phyloP scores from a whole-genome alignment of 2,113 vertebrate genomes.

The Xerus inauris region DNA sequence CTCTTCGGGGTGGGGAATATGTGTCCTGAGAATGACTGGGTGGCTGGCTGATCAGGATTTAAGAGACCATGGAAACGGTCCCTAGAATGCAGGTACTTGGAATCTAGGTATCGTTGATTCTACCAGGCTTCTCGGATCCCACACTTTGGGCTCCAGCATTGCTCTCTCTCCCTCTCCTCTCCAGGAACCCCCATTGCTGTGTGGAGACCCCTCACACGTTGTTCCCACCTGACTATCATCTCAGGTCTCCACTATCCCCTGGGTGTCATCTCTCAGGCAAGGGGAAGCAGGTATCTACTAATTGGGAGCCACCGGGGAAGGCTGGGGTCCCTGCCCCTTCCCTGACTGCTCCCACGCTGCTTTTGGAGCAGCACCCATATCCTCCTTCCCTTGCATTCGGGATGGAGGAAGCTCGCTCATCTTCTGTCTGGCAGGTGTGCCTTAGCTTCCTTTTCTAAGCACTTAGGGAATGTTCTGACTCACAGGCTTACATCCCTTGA shows the following conservation, averaged over 20 bases:
- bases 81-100: not conserved
- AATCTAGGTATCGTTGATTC: not conserved
- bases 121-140: not conserved
- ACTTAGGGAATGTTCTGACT: not conserved
- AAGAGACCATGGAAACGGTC: not conserved
- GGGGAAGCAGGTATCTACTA: not conserved
- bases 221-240: not conserved
- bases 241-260: not conserved
- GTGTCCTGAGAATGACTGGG: not conserved
- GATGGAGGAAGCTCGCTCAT: not conserved
- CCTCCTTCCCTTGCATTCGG: not conserved
- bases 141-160: not conserved
- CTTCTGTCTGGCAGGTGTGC: not conserved
- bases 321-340: rapidly evolving
- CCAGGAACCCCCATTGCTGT: not conserved
- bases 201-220: not conserved
- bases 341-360: not conserved
- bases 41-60: not conserved
- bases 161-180: not conserved
- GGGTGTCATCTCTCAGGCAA: not conserved
- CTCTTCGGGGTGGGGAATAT: not conserved
- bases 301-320: not conserved
- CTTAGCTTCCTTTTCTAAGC: not conserved
- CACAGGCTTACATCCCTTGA: not conserved
- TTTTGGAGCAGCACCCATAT: not conserved